Percentiles rank a stretch among this genome's conserved stretches.
These are phyloP conservation scores for Drosophila tristis DNA, from an alignment of 1,140 invertebrate species.

Conservation along the genomic window DNA sequence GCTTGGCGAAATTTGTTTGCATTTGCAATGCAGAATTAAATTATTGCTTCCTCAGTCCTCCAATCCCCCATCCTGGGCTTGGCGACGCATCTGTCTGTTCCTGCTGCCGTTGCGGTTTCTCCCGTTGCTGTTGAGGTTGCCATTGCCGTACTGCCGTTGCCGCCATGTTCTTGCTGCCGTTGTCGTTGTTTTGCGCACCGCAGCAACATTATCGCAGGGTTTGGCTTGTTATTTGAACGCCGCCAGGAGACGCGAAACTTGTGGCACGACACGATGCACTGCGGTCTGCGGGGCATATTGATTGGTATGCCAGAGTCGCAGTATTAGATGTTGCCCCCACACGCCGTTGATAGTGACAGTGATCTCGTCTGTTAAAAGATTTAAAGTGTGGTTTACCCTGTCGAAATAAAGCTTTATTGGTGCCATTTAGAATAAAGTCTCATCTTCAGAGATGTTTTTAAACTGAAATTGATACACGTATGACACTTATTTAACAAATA, in stretches of 20 bases:
- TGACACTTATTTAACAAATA: too few relatives aligned
- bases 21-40: slow-evolving; percentile 81
- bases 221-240: slow-evolving; percentile 67
- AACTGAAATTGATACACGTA: too few relatives aligned
- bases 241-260: slow-evolving; percentile 42
- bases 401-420: not conserved
- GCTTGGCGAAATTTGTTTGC: slow-evolving; percentile 79
- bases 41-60: slow-evolving; percentile 70
- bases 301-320: slow-evolving; percentile 42
- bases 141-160: slow-evolving; percentile 19
- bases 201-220: slow-evolving; percentile 75
- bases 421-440: not conserved
- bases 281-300: slow-evolving; percentile 62
- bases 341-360: slow-evolving; percentile 17
- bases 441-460: not conserved
- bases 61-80: slow-evolving; percentile 21
- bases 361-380: slow-evolving; percentile 29
- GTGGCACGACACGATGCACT: slow-evolving; percentile 32
- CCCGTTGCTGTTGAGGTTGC: slow-evolving; percentile 28
- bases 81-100: slow-evolving; percentile 44
- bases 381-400: not conserved
- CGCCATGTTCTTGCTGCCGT: slow-evolving; percentile 28
- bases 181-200: slow-evolving; percentile 67
- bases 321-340: slow-evolving; percentile 8
- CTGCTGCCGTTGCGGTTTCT: slow-evolving; percentile 38